phyloP scores from a whole-genome alignment of 2,113 vertebrate species.

The Notothenia coriiceps region DNA sequence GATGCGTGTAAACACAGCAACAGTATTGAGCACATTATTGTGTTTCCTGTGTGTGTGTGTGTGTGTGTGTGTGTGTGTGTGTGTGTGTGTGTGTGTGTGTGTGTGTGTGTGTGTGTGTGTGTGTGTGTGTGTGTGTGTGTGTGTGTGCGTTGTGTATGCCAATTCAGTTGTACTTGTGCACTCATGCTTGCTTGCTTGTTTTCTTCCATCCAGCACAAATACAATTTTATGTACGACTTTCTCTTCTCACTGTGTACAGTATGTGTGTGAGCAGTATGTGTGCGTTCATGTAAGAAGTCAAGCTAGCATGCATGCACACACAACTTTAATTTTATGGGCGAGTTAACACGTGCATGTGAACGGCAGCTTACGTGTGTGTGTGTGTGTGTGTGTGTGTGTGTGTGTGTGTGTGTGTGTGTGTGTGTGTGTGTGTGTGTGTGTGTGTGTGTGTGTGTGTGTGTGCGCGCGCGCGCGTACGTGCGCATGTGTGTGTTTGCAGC shows the following conservation, averaged over 20 bases:
- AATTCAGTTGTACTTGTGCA: conserved; percentile 8
- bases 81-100: neutral
- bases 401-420: neutral
- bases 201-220: conserved; percentile 44
- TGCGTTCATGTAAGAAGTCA: neutral
- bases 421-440: conserved; percentile 8
- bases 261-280: neutral
- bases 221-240: conserved; percentile 22
- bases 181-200: conserved; percentile 44
- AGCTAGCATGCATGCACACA: conserved; percentile 14
- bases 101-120: too few species aligned
- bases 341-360: conserved; percentile 13
- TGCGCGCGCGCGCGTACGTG: neutral
- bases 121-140: too few species aligned
- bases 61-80: neutral
- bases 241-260: neutral
- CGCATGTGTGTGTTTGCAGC: neutral
- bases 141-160: neutral
- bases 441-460: conserved; percentile 4
- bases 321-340: conserved; percentile 49
- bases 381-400: conserved; percentile 8
- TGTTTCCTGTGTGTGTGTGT: conserved; percentile 20
- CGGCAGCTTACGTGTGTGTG: conserved; percentile 15
- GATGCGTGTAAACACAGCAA: conserved; percentile 51
- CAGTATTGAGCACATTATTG: conserved; percentile 12